A percentile compares a stretch with the other conserved stretches of the same genome.
Evolutionary conservation across 2,113 vertebrate species (phyloP).

Genomic region (Paratilapia polleni): DNA sequence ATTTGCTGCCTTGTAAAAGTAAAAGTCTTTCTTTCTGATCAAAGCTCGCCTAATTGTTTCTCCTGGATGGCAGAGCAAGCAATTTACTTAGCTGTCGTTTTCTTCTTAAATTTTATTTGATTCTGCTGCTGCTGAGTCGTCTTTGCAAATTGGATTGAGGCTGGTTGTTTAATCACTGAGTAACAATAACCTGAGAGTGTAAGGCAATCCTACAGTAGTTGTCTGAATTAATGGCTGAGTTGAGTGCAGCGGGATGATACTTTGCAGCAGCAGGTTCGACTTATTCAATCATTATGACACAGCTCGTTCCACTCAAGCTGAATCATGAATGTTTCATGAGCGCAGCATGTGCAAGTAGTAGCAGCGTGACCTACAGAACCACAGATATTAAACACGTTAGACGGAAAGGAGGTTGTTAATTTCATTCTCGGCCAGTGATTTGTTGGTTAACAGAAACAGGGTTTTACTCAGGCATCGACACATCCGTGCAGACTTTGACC

Average conservation of each 20-base stretch:
- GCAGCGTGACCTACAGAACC: constrained; percentile 37
- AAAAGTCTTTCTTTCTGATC: constrained; percentile 41
- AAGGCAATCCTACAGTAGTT: constrained; percentile 38
- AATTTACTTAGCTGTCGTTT: constrained; percentile 31
- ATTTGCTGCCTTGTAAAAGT: constrained; percentile 53
- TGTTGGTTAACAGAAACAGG: constrained; percentile 18
- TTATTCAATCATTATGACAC: constrained; percentile 68
- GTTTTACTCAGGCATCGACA: background rate
- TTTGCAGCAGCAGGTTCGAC: constrained; percentile 48
- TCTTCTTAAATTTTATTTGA: constrained; percentile 7
- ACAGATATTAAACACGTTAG: constrained; percentile 17
- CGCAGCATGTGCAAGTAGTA: constrained; percentile 32
- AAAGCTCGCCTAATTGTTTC: constrained; percentile 49
- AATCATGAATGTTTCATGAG: constrained; percentile 74
- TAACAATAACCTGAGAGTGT: constrained; percentile 38
- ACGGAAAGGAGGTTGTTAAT: constrained; percentile 15
- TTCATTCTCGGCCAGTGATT: constrained; percentile 26
- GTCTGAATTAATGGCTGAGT: constrained; percentile 43
- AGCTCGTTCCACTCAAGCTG: constrained; percentile 47
- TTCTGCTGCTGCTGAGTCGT: constrained; percentile 14
- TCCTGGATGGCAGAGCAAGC: constrained; percentile 25
- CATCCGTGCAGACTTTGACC: constrained; percentile 34
- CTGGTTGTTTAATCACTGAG: constrained; percentile 58
- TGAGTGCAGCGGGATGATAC: constrained; percentile 34
- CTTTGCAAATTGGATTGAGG: constrained; percentile 17